Base-by-base conservation (phyloP, 2,113 vertebrate genomes). In the Formicarius rufipectus region DNA sequence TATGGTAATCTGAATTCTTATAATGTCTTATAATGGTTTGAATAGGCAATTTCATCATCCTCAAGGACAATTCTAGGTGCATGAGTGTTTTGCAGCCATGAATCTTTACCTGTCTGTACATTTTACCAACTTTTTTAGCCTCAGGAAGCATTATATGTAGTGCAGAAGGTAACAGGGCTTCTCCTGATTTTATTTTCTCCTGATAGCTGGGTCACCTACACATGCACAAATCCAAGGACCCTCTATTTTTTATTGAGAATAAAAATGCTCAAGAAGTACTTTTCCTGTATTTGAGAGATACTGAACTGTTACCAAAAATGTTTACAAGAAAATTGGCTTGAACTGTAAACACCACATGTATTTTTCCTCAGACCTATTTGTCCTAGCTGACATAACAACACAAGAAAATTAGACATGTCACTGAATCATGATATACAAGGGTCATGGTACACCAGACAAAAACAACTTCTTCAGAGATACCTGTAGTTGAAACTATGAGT, bases 171-270 rank as follows among this genome's bases (percentile, higher is more conserved):
- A 55, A 75, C 6, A 33, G n/a, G 15, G 5, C 5, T 83, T 73
- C 18, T 62, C 28, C 27, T 68, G 49, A 10, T 86, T 59, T 89
- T 80, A 27, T 50, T 73, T 11, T n/a, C n/a, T n/a, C n/a, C n/a
- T n/a, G n/a, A 31, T 60, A 52, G 1, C 7, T 67, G 12, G 2
- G 3, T 50, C 19, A 67, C 5, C 27, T 27, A n/a, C 0, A 1
- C 45, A 37, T 17, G 14, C 44, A 39, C 6, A 77, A 74, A 49
- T 71, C 19, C n/a, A 83, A 87, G 14, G 24, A 44, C 19, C 60
- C 6, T 0, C 2, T 76, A 3, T 39, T 72, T 33, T 66, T 76
- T 53, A 42, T 23, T 85, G 37, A 58, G 9, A 35, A 58, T n/a
- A 50, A 77, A 56, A 58, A 28, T 12, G 7, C 5, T 62, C 12